phyloP scores from a whole-genome alignment of 2,113 vertebrate genomes.

The Phycodurus eques region DNA sequence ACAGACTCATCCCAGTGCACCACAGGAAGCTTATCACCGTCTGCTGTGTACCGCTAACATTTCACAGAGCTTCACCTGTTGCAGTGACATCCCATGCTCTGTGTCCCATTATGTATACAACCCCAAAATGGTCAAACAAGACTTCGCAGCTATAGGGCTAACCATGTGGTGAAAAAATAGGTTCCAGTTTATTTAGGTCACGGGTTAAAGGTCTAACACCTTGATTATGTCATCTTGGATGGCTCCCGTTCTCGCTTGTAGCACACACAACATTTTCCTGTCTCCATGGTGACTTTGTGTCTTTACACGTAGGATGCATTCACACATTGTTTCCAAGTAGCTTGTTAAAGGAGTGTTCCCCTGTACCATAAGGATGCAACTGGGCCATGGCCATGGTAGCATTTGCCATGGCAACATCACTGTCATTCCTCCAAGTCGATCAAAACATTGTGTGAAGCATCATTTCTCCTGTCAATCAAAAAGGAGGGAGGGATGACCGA shows the following conservation, averaged over 20 bases:
- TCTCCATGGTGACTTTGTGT: conserved; percentile 37
- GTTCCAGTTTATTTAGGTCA: conserved; percentile 27
- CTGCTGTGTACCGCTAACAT: conserved; percentile 20
- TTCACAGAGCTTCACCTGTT: conserved; percentile 24
- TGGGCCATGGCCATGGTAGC: background rate
- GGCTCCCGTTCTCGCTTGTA: background rate
- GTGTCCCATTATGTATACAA: conserved; percentile 14
- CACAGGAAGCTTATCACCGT: conserved; percentile 10
- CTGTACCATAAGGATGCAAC: conserved; percentile 6
- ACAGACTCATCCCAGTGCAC: background rate
- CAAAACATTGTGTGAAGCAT: conserved; percentile 38
- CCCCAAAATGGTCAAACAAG: conserved; percentile 30
- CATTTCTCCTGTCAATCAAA: conserved; percentile 45
- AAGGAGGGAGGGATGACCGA: background rate
- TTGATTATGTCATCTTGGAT: conserved; percentile 31
- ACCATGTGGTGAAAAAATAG: conserved; percentile 25
- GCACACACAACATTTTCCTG: conserved; percentile 36
- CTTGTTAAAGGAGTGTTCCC: conserved; percentile 44
- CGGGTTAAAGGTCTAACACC: conserved; percentile 31
- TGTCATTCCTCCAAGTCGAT: conserved; percentile 15
- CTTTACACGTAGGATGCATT: conserved; percentile 20
- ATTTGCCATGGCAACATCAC: conserved; percentile 32
- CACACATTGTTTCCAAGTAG: conserved; percentile 47
- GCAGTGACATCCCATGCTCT: conserved; percentile 26
- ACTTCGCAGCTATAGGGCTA: conserved; percentile 20